Conservation (phyloP, 2,888 invertebrate genomes). For the Hemaris fuciformis region DNA sequence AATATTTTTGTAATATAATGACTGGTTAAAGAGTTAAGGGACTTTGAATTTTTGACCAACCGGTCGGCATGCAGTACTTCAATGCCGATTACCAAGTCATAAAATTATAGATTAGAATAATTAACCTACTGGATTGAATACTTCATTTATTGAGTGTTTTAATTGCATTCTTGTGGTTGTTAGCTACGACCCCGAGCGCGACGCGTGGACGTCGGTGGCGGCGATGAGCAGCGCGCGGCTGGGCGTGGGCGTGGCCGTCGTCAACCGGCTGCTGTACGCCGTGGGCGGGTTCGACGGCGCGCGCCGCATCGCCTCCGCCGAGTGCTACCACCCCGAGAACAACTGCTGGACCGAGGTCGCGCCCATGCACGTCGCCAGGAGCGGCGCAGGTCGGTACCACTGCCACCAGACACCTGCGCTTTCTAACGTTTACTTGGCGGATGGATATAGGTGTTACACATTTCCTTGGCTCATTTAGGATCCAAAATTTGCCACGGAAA, state of each 20-base stretch:
- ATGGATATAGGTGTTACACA: too few species aligned
- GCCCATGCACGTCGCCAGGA: conserved; percentile 88
- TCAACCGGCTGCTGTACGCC: conserved; percentile 89
- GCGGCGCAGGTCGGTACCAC: conserved; percentile 87
- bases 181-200: conserved; percentile 93
- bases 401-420: background rate
- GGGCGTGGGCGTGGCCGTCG: conserved; percentile 90
- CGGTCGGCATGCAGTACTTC: too few species aligned
- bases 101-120: too few species aligned
- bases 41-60: too few species aligned
- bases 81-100: too few species aligned
- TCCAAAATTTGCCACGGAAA: too few species aligned
- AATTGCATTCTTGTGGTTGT: background rate
- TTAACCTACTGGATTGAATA: too few species aligned
- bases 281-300: conserved; percentile 95
- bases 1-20: too few species aligned
- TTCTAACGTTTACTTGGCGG: too few species aligned
- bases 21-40: too few species aligned
- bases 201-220: conserved; percentile 89
- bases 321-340: conserved; percentile 97
- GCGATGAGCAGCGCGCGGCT: conserved; percentile 89
- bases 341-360: conserved; percentile 92
- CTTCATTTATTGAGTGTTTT: background rate
- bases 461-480: too few species aligned
- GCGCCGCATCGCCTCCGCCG: conserved; percentile 88